Base-by-base conservation (phyloP, 2,797 vertebrate genomes). In the Coregonus suidteri region DNA sequence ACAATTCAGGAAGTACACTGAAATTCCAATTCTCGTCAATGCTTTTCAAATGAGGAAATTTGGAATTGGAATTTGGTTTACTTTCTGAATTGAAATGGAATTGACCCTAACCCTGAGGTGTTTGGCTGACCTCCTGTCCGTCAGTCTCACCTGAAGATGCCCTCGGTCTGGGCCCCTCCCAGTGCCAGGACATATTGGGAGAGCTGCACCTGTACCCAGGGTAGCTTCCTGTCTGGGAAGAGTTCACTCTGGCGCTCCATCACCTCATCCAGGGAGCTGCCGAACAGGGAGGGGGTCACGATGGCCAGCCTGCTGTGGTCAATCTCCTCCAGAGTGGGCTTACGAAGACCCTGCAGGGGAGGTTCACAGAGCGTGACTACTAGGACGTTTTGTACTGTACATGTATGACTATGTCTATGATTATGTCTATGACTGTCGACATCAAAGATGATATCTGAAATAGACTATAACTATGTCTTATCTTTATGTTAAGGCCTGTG, bases 191-290 rank as follows among this genome's bases (percentile, higher is more conserved):
- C 96, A 30, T 96, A 96, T 91, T 96, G 95, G 0, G 97, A 97
- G 0, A 98, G 95, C 91, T 97, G 96, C 4, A 96, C 96, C 88
- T 98, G 97, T 79, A 97, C 96, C 97, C 97, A 97, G 35, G 97
- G 97, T 83, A 98, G 91, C 77, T 94, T 95, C 79, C 94, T 93
- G 75, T 95, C 94, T 0, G 97, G 97, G 88, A 95, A 97, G 68
- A 94, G 91, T 75, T 96, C 94, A 6, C 92, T 94, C 89, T 98
- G 97, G 77, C 96, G 88, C 86, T 95, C 92, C 96, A 98, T 97
- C 77, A 97, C 96, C 82, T 98, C 96, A 79, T 97, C 95, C 88
- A 98, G 88, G 31, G 96, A 96, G 72, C 96, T 97, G 83, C 96
- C 96, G 0, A 98, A 98, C 81, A 98, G 93, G 0, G 96, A 98